Conservation (phyloP, 2,888 invertebrate genomes). For the Digitonthophagus gazella region DNA sequence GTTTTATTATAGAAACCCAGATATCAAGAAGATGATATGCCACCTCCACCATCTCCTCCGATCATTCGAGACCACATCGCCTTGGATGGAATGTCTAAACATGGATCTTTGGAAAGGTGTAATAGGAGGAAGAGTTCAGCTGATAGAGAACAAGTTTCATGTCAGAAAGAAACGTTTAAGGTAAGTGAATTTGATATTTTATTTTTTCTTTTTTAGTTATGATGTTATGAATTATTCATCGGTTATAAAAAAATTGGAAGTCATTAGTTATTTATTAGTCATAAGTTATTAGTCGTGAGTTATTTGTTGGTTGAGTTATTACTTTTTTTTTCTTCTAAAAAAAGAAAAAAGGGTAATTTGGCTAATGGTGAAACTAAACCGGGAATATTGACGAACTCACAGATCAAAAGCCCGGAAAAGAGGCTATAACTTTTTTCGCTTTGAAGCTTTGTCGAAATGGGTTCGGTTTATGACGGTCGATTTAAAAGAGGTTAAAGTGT, state of each 20-base stretch:
- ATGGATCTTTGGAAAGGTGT: conserved; percentile 51
- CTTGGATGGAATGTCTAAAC: conserved; percentile 37
- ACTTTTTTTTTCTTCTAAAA: neutral
- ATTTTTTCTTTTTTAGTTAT: neutral
- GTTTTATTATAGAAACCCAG: conserved; percentile 56
- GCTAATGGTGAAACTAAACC: no score
- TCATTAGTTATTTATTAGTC: no score
- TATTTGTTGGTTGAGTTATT: neutral
- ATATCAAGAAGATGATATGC: conserved; percentile 55
- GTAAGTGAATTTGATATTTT: conserved; percentile 1
- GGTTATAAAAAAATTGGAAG: no score
- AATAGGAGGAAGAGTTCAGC: conserved; percentile 40
- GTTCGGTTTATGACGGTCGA: no score
- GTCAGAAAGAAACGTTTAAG: conserved; percentile 27
- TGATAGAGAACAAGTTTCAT: conserved; percentile 38
- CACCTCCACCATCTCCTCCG: conserved; percentile 57
- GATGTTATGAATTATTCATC: no score
- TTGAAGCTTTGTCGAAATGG: no score
- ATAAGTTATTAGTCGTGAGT: neutral
- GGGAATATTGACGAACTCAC: no score
- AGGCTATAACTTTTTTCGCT: no score
- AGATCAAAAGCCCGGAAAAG: no score
- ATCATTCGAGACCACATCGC: conserved; percentile 39
- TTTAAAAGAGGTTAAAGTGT: no score
- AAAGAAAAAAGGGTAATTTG: no score